Evolutionary conservation across 2,797 vertebrate species (phyloP), one percentile per base, ranked within the genome.

Genomic region (Sciurus carolinensis): DNA sequence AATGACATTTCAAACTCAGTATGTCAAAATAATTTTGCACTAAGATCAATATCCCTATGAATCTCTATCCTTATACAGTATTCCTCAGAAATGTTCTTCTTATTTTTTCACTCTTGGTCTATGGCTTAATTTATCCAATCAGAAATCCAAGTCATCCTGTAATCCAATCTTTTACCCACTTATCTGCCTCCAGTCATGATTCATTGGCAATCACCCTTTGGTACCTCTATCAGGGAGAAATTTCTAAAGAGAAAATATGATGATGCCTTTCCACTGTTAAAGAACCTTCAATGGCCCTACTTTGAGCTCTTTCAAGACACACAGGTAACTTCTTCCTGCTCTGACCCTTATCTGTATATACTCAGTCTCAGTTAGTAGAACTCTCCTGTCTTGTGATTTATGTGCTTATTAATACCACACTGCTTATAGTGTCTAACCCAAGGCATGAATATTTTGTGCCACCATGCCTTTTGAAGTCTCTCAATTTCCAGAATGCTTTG

Each of bases 341-440:
- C 39, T 83, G n/a, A 83, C 3, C 22, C 18, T 89, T 64, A 67
- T 12, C 18, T 83, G 4, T 13, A 26, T 30, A 79, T 33, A 13
- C 8, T 83, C 26, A 66, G 57, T 62, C 39, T 66, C 22, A 22
- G 39, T 13, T 91, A 7, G 36, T 69, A 20, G n/a, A 79, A 87
- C 28, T 89, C 42, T 84, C 15, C 42, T 4, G 11, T 10, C 11
- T 39, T 91, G 22, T 82, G 57, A 8, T 87, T 89, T 91, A 30
- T 69, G 54, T 73, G 66, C 33, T 87, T 87, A 92, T 84, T 95
- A 92, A 84, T 54, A 81, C 3, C 42, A 93, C 90, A 92, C 24
- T 57, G 42, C 17, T 92, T 62, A 84, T 3, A 76, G 33, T 76
- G 87, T 87, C 90, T 83, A 81, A 69, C 33, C 76, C 88, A 96